Evolutionary conservation across 2,797 vertebrate species (phyloP).

Genomic region (Hipposideros larvatus): DNA sequence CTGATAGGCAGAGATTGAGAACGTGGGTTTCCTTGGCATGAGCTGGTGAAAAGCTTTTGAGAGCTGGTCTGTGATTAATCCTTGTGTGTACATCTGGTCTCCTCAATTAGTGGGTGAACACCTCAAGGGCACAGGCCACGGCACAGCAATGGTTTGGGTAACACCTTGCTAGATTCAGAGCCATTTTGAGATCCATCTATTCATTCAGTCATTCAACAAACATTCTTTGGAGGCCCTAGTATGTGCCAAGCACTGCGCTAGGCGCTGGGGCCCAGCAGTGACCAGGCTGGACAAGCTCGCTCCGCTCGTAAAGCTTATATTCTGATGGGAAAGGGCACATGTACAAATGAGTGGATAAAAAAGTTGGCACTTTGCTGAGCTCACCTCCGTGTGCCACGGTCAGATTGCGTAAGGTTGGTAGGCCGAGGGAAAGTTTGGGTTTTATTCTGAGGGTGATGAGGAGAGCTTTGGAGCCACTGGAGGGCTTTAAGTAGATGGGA

Average conservation of each 20-base stretch:
- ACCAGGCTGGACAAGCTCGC: rapidly evolving
- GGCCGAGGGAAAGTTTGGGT: background rate
- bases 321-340: background rate
- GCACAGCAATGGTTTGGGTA: too few species aligned
- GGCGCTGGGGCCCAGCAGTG: background rate
- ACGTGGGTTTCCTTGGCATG: background rate
- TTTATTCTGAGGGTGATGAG: background rate
- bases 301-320: background rate
- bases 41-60: rapidly evolving
- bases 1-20: background rate
- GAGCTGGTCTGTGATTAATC: background rate
- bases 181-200: rapidly evolving
- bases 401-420: rapidly evolving
- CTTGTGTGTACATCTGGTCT: background rate
- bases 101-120: background rate
- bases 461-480: background rate
- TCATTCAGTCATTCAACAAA: background rate
- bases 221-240: background rate
- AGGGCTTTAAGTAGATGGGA: background rate
- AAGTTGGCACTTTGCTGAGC: background rate
- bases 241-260: background rate
- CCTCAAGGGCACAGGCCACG: background rate
- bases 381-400: background rate
- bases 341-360: rapidly evolving
- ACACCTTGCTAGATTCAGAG: background rate